Evolutionary conservation across 2,113 vertebrate species (phyloP).

Genomic region (Pongo abelii): DNA sequence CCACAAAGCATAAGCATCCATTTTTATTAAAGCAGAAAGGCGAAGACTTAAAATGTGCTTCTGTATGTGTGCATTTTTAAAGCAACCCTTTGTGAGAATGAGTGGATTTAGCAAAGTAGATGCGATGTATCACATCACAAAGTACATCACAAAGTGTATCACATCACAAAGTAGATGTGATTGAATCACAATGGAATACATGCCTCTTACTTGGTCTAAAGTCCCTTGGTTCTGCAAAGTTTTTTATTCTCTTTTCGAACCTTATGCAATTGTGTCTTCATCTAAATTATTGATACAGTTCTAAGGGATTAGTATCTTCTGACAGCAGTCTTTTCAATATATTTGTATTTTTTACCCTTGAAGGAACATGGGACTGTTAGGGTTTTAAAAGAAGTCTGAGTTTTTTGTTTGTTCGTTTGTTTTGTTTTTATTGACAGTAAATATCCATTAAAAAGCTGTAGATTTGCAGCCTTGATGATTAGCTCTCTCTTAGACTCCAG

Average conservation of each 20-base stretch:
- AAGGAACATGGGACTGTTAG: not conserved
- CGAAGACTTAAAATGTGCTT: rapidly evolving
- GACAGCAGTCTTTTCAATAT: not conserved
- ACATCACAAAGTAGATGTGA: not conserved
- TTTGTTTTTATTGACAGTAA: not conserved
- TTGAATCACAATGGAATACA: conserved; percentile 24
- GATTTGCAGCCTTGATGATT: not conserved
- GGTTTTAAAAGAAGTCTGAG: not conserved
- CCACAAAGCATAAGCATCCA: not conserved
- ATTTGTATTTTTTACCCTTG: not conserved
- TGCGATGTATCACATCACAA: not conserved
- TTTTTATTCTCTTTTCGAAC: not conserved
- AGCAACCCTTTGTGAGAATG: not conserved
- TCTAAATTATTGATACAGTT: not conserved
- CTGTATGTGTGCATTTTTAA: not conserved
- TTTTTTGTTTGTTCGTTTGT: not conserved
- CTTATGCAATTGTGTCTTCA: not conserved
- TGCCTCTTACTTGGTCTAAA: not conserved
- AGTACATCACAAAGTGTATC: too few species aligned
- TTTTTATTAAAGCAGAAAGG: not conserved
- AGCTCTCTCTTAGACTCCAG: not conserved
- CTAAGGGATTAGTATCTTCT: not conserved
- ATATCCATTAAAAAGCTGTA: conserved; percentile 10
- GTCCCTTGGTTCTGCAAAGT: not conserved
- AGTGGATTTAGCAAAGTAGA: not conserved